Evolutionary conservation across 1,140 invertebrate genomes (phyloP).

Genomic region (Lasioglossum baleicum): DNA sequence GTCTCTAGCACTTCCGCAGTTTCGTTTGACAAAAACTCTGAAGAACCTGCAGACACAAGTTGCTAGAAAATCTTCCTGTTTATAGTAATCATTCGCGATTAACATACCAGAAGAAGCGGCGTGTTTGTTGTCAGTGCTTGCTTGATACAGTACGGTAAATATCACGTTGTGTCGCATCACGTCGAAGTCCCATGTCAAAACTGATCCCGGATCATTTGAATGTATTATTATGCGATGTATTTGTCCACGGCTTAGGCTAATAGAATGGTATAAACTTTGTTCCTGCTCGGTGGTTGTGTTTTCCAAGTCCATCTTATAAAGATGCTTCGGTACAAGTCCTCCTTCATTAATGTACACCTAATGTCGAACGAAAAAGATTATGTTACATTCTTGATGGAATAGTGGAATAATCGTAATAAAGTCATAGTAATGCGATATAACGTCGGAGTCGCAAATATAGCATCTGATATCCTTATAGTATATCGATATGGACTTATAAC

Average conservation of each 20-base stretch:
- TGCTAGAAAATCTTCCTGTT: too few species aligned
- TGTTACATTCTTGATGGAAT: neutral
- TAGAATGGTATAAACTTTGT: slow-evolving; percentile 81
- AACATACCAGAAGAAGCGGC: slow-evolving; percentile 31
- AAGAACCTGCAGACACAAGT: slow-evolving; percentile 25
- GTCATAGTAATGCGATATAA: slow-evolving; percentile 20
- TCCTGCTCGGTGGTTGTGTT: slow-evolving; percentile 81
- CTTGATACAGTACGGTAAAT: slow-evolving; percentile 88
- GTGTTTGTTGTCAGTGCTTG: slow-evolving; percentile 32
- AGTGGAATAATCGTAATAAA: neutral
- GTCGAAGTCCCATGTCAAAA: slow-evolving; percentile 98
- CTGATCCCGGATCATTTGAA: slow-evolving; percentile 91
- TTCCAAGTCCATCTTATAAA: slow-evolving; percentile 90
- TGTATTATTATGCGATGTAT: slow-evolving; percentile 92
- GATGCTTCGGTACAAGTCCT: slow-evolving; percentile 92
- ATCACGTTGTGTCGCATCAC: slow-evolving; percentile 93
- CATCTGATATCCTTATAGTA: neutral
- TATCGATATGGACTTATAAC: neutral
- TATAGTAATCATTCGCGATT: neutral
- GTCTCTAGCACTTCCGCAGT: slow-evolving; percentile 84
- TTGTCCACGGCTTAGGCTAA: slow-evolving; percentile 82
- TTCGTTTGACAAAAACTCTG: slow-evolving; percentile 52
- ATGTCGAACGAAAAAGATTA: slow-evolving; percentile 38
- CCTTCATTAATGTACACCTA: slow-evolving; percentile 92
- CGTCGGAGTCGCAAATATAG: neutral